These are phyloP conservation scores for Prorops nasuta DNA, from an alignment of 1,140 invertebrate species.

Conservation along the genomic window DNA sequence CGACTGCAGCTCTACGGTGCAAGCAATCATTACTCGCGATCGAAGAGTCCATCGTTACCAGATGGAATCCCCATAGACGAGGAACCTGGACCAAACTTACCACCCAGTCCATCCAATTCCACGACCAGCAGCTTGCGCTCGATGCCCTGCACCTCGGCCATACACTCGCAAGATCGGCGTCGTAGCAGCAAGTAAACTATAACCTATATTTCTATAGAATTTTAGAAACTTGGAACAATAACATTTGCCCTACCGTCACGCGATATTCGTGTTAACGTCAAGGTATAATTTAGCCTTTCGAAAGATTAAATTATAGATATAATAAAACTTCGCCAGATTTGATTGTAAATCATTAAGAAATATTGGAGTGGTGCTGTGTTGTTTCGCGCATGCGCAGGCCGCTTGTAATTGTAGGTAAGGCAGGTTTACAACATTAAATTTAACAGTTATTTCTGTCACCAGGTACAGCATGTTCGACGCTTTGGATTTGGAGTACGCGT, in stretches of 20 bases:
- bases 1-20: slow-evolving; percentile 55
- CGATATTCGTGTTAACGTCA: too few species aligned
- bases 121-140: slow-evolving; percentile 54
- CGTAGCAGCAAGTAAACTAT: slow-evolving; percentile 47
- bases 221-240: too few species aligned
- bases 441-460: too few species aligned
- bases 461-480: slow-evolving; percentile 71
- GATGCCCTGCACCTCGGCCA: slow-evolving; percentile 50
- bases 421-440: too few species aligned
- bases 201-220: background rate
- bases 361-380: too few species aligned
- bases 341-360: too few species aligned
- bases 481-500: slow-evolving; percentile 68
- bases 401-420: too few species aligned
- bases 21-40: slow-evolving; percentile 47
- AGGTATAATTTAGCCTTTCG: too few species aligned
- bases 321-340: too few species aligned
- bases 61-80: slow-evolving; percentile 44
- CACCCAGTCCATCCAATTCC: slow-evolving; percentile 53
- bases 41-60: slow-evolving; percentile 40
- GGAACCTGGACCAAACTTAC: slow-evolving; percentile 40
- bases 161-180: slow-evolving; percentile 47
- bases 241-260: too few species aligned
- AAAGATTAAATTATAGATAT: too few species aligned
- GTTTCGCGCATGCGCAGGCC: too few species aligned